Conservation (phyloP, 1,140 invertebrate genomes). For the Vanessa atalanta region DNA sequence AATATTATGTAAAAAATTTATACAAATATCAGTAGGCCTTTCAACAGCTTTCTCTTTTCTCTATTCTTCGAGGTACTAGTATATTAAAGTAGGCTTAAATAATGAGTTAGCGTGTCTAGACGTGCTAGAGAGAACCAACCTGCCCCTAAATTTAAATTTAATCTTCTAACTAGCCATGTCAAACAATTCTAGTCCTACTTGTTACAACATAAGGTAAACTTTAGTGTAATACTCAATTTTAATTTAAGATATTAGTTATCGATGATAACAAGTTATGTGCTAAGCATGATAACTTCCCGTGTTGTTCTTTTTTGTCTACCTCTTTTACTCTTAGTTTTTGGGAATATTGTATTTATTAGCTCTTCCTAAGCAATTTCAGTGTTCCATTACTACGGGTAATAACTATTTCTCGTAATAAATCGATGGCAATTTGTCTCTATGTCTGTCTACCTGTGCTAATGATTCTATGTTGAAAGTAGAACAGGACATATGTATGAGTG, state of each 20-base stretch:
- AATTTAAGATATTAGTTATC: neutral
- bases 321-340: no score
- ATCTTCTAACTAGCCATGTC: neutral
- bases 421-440: no score
- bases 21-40: neutral
- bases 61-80: constrained; percentile 23
- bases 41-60: constrained; percentile 33
- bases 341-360: no score
- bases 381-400: no score
- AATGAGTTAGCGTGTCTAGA: constrained; percentile 55
- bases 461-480: no score
- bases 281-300: no score
- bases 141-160: constrained; percentile 20
- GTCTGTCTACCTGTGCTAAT: no score
- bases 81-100: constrained; percentile 50
- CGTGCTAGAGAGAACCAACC: constrained; percentile 32
- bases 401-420: no score
- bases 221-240: neutral
- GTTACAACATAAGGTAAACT: neutral
- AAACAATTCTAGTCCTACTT: neutral
- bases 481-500: no score
- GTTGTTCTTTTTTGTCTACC: no score
- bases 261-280: no score
- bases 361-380: no score
- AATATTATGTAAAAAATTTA: neutral